These are phyloP conservation scores for Chrysogorgia sp. DNA, from an alignment of 92 coral and sea anemone species.

Conservation along the genomic window DNA sequence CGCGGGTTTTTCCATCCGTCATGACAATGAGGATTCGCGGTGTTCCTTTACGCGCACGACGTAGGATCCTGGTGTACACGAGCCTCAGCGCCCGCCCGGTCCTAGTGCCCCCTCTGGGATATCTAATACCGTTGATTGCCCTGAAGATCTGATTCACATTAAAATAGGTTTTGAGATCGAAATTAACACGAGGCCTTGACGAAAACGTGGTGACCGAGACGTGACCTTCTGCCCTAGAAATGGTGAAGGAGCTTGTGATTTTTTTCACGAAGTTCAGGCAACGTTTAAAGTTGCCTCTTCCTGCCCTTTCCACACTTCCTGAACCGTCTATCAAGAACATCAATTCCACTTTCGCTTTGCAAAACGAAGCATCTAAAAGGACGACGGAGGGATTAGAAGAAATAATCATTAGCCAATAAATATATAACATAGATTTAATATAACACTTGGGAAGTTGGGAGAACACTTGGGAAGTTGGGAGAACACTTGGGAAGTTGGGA, in stretches of 20 bases:
- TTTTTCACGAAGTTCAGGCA: constrained; percentile 73
- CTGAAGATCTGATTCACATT: constrained; percentile 65
- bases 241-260: constrained; percentile 68
- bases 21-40: constrained; percentile 64
- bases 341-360: constrained; percentile 68
- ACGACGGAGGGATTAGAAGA: neutral
- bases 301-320: constrained; percentile 91
- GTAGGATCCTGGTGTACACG: constrained; percentile 62
- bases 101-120: constrained; percentile 83
- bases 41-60: constrained; percentile 62
- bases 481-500: no score
- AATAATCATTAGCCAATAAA: no score
- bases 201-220: constrained; percentile 82
- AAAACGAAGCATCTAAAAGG: constrained; percentile 33
- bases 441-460: no score
- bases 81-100: constrained; percentile 72
- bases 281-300: constrained; percentile 82
- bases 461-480: no score
- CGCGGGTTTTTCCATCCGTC: constrained; percentile 23
- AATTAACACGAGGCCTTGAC: constrained; percentile 63
- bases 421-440: neutral
- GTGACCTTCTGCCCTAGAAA: constrained; percentile 75
- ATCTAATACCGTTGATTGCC: constrained; percentile 72
- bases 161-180: constrained; percentile 71
- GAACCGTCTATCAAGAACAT: constrained; percentile 93